Evolutionary conservation across 2,888 invertebrate genomes (phyloP).

Genomic region (Lasioglossum vierecki): DNA sequence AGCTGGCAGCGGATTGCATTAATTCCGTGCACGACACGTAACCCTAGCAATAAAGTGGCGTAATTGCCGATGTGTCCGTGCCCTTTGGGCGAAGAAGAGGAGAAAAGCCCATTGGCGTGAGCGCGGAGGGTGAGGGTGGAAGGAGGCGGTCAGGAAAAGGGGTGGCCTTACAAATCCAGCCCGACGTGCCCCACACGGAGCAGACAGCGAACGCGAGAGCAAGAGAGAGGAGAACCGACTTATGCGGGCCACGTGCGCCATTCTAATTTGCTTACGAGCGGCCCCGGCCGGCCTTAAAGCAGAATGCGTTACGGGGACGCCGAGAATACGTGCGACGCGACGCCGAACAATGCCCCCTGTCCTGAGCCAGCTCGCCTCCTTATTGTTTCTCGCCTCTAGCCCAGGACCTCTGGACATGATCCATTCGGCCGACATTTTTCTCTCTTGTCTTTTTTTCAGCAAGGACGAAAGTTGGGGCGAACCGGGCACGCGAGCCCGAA

Average conservation of each 20-base stretch:
- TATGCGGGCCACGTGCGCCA: conserved; percentile 80
- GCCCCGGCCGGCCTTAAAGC: conserved; percentile 68
- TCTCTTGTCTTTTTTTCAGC: background rate
- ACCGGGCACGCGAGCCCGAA: conserved; percentile 37
- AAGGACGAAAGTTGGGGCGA: background rate
- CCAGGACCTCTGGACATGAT: conserved; percentile 44
- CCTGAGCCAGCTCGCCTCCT: conserved; percentile 59
- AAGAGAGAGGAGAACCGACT: conserved; percentile 69
- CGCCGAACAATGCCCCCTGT: conserved; percentile 66
- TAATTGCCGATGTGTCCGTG: conserved; percentile 79
- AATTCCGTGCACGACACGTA: conserved; percentile 77
- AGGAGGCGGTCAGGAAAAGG: conserved; percentile 39
- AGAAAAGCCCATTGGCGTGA: conserved; percentile 50
- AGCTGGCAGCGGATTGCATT: conserved; percentile 70
- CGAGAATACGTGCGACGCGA: conserved; percentile 65
- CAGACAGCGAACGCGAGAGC: conserved; percentile 65
- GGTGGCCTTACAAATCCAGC: conserved; percentile 75
- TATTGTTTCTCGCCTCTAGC: conserved; percentile 59
- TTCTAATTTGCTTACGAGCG: conserved; percentile 81
- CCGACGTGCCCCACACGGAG: conserved; percentile 66
- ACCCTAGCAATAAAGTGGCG: conserved; percentile 79
- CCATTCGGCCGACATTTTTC: conserved; percentile 51
- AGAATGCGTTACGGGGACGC: conserved; percentile 68
- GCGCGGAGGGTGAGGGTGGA: conserved; percentile 24
- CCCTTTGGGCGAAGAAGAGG: conserved; percentile 66